phyloP scores from a whole-genome alignment of 2,888 invertebrate species.

The Troides aeacus region DNA sequence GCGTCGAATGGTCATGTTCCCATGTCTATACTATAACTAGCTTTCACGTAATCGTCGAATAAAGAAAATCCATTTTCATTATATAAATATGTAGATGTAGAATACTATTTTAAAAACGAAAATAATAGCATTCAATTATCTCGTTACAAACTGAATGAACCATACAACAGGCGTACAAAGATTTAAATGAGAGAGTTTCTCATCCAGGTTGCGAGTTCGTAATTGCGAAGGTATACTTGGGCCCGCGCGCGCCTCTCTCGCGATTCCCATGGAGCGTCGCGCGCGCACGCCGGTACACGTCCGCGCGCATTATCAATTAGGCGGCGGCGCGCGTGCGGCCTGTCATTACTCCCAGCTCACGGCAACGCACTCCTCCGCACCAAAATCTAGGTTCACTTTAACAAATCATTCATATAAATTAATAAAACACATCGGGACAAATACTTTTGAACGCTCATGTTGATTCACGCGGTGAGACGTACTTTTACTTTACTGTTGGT shows the following conservation, averaged over 20 bases:
- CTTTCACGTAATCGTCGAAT: no score
- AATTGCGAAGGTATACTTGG: conserved; percentile 43
- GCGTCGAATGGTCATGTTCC: no score
- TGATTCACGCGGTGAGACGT: no score
- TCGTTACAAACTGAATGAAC: conserved; percentile 5
- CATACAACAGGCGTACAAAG: conserved; percentile 27
- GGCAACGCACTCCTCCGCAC: conserved; percentile 61
- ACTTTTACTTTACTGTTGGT: no score
- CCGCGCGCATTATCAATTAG: conserved; percentile 76
- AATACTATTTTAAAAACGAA: no score
- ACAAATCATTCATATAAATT: not conserved
- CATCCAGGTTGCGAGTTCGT: conserved; percentile 36
- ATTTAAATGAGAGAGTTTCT: conserved; percentile 42
- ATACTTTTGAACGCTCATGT: no score
- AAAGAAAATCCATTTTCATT: no score
- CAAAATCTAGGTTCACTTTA: not conserved
- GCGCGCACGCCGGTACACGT: conserved; percentile 54
- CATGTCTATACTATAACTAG: no score
- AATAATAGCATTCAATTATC: conserved; percentile 2
- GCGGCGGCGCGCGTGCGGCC: conserved; percentile 75
- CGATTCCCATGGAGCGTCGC: conserved; percentile 60
- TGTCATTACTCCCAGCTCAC: conserved; percentile 67
- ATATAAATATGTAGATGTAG: no score
- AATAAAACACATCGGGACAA: no score
- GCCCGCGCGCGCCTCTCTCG: conserved; percentile 31